Conservation (phyloP, 1,140 invertebrate genomes). For the Drosophila mojavensis region DNA sequence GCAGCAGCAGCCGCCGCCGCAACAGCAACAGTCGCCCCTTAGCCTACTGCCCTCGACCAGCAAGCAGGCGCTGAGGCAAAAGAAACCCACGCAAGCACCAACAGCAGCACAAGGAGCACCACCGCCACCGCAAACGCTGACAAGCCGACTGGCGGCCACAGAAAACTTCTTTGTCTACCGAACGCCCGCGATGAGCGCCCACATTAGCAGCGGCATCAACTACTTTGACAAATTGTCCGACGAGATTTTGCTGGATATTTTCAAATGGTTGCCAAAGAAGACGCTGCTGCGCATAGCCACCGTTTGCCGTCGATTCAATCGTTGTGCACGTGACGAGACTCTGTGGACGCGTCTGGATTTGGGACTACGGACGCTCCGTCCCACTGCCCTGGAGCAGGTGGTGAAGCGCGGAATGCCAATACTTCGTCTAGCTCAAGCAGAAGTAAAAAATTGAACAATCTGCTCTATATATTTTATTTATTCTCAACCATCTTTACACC, state of each 20-base stretch:
- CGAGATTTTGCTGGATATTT: conserved; percentile 93
- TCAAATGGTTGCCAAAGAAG: conserved; percentile 92
- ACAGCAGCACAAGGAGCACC: not conserved
- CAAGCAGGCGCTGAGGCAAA: conserved; percentile 58
- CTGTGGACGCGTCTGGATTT: conserved; percentile 94
- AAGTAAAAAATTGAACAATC: conserved; percentile 84
- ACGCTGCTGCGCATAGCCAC: conserved; percentile 88
- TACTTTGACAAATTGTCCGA: conserved; percentile 89
- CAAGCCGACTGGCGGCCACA: conserved; percentile 19
- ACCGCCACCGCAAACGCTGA: not conserved
- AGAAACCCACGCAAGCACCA: conserved; percentile 22
- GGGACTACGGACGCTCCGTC: conserved; percentile 87
- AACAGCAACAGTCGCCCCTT: conserved; percentile 32
- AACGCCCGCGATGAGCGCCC: conserved; percentile 52
- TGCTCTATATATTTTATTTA: not conserved
- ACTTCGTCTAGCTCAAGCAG: conserved; percentile 90
- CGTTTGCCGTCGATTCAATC: conserved; percentile 88
- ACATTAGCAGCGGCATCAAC: conserved; percentile 80
- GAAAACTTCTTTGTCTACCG: conserved; percentile 75
- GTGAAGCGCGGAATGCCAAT: conserved; percentile 89
- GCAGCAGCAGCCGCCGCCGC: conserved; percentile 20
- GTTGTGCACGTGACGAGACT: conserved; percentile 91
- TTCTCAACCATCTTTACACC: not conserved
- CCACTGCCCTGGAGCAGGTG: conserved; percentile 89
- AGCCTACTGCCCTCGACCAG: conserved; percentile 72